phyloP scores from a whole-genome alignment of 2,888 invertebrate species.

The Saturnia japonica region DNA sequence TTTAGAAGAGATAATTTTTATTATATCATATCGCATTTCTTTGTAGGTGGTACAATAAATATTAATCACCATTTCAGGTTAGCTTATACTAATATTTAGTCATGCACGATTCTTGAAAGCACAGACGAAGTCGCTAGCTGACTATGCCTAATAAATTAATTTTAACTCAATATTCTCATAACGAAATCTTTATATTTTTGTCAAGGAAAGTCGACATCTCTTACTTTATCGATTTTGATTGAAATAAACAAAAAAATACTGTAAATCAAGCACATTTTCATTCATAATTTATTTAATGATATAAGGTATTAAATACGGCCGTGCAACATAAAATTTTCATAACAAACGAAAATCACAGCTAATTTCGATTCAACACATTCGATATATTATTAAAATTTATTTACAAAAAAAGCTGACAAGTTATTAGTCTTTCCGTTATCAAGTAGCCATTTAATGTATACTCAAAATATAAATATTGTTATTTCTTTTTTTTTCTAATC shows the following conservation, averaged over 20 bases:
- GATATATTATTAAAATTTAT: conserved; percentile 14
- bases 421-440: conserved; percentile 49
- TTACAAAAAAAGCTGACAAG: conserved; percentile 15
- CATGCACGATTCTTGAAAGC: no score
- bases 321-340: conserved; percentile 1
- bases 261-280: background rate
- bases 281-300: background rate
- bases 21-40: no score
- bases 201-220: background rate
- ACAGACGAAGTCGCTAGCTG: no score
- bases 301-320: background rate
- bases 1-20: no score
- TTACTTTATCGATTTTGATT: background rate
- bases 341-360: conserved; percentile 2
- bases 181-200: background rate
- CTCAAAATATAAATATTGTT: conserved; percentile 54
- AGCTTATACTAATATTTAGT: no score
- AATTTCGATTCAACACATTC: background rate
- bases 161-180: background rate
- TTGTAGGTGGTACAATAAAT: no score
- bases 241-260: background rate
- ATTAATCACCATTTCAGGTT: no score
- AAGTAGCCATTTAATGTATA: conserved; percentile 52
- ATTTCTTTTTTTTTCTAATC: conserved; percentile 37
- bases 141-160: no score